These are phyloP conservation scores for Halcyon malimbica DNA, from an alignment of 2,113 vertebrate genomes.

Conservation along the genomic window DNA sequence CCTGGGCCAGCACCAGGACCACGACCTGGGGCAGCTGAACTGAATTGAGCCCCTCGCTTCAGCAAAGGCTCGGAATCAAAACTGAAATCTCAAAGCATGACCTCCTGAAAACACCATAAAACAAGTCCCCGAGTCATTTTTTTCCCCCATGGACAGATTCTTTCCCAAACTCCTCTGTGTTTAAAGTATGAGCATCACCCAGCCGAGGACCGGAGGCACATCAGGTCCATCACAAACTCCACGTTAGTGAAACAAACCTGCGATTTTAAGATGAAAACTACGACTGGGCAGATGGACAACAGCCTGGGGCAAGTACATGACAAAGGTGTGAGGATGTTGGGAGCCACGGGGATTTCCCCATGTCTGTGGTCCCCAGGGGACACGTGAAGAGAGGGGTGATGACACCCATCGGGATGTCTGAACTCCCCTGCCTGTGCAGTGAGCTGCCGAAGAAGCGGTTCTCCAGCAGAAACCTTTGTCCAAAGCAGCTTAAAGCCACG, in stretches of 20 bases:
- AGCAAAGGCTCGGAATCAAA: neutral
- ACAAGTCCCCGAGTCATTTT: fast-evolving
- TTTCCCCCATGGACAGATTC: neutral
- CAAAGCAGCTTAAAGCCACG: fast-evolving
- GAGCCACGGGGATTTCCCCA: neutral
- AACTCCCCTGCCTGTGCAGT: neutral
- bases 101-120: neutral
- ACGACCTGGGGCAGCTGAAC: neutral
- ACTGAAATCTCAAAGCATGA: neutral
- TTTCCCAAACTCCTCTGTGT: neutral
- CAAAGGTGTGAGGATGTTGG: neutral
- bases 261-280: neutral
- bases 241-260: neutral
- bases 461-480: neutral
- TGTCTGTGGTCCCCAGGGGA: fast-evolving
- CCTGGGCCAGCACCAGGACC: neutral
- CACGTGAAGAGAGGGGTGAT: fast-evolving
- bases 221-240: neutral
- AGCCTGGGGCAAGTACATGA: neutral
- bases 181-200: fast-evolving
- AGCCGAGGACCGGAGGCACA: neutral
- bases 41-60: neutral
- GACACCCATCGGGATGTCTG: neutral
- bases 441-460: neutral
- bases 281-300: neutral